phyloP scores from a whole-genome alignment of 1,140 invertebrate genomes.

The Brachionus rubens region DNA sequence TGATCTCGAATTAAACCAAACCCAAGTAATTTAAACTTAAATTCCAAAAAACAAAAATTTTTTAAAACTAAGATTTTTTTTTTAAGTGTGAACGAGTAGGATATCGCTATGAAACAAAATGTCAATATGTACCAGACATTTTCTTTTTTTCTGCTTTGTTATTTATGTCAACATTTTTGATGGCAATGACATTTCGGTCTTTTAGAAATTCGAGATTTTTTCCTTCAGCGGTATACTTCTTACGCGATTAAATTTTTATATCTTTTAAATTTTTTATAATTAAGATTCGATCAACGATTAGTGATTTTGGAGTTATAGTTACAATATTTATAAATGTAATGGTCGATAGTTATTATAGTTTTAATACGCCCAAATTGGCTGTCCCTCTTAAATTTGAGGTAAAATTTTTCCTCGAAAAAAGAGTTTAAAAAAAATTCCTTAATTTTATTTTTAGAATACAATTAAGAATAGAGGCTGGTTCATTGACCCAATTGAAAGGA shows the following conservation, averaged over 20 bases:
- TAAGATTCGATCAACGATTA: constrained; percentile 22
- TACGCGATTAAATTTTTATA: constrained; percentile 67
- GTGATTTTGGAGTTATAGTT: constrained; percentile 93
- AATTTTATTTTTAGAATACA: constrained; percentile 68
- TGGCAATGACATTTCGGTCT: constrained; percentile 82
- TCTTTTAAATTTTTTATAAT: neutral
- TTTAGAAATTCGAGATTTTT: constrained; percentile 92
- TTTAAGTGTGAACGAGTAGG: neutral
- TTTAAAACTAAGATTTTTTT: neutral
- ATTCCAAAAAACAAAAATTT: neutral
- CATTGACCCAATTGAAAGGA: constrained; percentile 73
- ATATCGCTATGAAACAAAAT: neutral
- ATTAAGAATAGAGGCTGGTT: constrained; percentile 76
- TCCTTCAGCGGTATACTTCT: constrained; percentile 79
- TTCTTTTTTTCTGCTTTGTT: constrained; percentile 92
- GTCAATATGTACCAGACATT: constrained; percentile 76
- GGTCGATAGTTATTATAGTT: constrained; percentile 75
- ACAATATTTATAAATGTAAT: constrained; percentile 88
- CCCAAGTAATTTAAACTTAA: neutral
- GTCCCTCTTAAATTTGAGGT: constrained; percentile 65
- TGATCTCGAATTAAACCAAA: neutral
- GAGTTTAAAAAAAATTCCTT: neutral
- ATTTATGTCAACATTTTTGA: constrained; percentile 85
- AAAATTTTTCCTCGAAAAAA: neutral
- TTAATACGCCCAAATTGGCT: constrained; percentile 88